Evolutionary conservation across 2,113 vertebrate species (phyloP).

Genomic region (Axis porcinus): DNA sequence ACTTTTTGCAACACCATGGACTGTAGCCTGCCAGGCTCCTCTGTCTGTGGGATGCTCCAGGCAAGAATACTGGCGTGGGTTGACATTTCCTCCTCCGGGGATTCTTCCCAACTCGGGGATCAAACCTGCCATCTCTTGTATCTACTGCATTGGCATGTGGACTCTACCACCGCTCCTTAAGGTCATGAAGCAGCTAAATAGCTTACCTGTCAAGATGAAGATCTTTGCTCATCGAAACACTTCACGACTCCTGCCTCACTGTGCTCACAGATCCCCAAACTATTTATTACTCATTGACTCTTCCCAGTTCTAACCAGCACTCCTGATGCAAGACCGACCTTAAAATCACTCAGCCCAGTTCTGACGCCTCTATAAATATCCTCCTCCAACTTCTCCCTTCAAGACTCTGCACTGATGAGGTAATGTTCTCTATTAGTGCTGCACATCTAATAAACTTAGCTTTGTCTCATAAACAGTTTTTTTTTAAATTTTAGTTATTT

Average conservation of each 20-base stretch:
- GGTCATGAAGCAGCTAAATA: too few relatives aligned
- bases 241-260: background rate
- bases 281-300: background rate
- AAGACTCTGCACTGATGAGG: background rate
- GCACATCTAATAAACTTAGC: background rate
- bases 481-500: background rate
- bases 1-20: background rate
- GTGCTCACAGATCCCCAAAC: background rate
- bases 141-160: background rate
- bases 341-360: too few relatives aligned
- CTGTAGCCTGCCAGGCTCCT: background rate
- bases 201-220: background rate
- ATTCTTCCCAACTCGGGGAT: background rate
- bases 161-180: background rate
- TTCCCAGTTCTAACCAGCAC: accelerated
- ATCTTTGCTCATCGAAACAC: background rate
- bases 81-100: background rate
- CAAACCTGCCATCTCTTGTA: background rate
- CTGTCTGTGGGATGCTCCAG: background rate
- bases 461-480: background rate
- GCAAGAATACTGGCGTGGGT: background rate
- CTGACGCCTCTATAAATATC: accelerated
- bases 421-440: background rate
- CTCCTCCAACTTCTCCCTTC: accelerated
- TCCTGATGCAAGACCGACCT: background rate